Percentiles rank a stretch among this genome's conserved stretches.
Evolutionary conservation across 2,113 vertebrate species (phyloP).

Genomic region (Cyphomyrus discorhynchus): DNA sequence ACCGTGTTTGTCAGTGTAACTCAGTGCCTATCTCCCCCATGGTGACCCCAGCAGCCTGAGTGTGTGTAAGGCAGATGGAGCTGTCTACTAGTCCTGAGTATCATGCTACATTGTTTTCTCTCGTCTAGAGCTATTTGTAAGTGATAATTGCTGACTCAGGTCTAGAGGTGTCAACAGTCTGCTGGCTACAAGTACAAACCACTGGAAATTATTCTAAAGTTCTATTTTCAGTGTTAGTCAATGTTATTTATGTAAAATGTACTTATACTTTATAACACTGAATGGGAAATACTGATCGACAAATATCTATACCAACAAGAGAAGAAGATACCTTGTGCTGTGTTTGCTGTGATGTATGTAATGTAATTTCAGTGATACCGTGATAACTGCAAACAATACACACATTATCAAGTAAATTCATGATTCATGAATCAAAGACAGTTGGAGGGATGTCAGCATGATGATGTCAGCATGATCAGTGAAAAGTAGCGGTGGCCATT

Average conservation of each 20-base stretch:
- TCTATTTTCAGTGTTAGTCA: neutral
- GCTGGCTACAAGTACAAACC: neutral
- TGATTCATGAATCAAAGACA: neutral
- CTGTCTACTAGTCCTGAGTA: neutral
- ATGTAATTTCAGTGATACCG: neutral
- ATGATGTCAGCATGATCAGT: neutral
- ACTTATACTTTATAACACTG: neutral
- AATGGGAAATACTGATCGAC: neutral
- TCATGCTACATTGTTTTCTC: neutral
- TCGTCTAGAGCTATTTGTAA: neutral
- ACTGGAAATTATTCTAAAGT: neutral
- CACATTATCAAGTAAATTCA: neutral
- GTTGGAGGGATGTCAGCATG: neutral
- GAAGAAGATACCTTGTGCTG: neutral
- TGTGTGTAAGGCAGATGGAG: conserved; percentile 11
- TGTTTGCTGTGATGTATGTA: neutral
- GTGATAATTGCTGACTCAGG: neutral
- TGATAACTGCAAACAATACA: neutral
- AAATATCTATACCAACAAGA: neutral
- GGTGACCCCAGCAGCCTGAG: neutral
- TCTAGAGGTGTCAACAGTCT: neutral
- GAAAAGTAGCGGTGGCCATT: neutral
- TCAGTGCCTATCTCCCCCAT: neutral
- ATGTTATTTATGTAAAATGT: neutral
- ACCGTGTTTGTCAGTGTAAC: neutral